Percentiles rank a stretch among this genome's conserved stretches.
phyloP scores from a whole-genome alignment of 1,140 invertebrate genomes.

The Penaeus indicus region DNA sequence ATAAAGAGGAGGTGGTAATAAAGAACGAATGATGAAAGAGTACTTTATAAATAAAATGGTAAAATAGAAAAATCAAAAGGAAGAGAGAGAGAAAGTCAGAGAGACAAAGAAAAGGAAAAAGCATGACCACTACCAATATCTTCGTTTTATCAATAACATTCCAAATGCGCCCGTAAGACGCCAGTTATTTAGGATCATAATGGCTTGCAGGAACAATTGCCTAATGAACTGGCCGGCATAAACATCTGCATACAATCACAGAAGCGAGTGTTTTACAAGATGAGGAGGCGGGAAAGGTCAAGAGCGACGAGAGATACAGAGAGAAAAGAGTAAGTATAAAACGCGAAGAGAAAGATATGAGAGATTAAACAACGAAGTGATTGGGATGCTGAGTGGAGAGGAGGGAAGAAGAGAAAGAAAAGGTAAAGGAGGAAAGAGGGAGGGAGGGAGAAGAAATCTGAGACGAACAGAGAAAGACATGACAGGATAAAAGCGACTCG shows the following conservation, averaged over 20 bases:
- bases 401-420: background rate
- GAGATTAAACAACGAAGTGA: background rate
- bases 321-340: background rate
- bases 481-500: too few species aligned
- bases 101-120: too few species aligned
- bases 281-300: background rate
- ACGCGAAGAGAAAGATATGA: background rate
- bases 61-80: too few species aligned
- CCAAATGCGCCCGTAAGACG: background rate
- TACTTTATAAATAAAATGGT: too few species aligned
- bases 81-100: too few species aligned
- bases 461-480: too few species aligned
- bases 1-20: too few species aligned
- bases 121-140: too few species aligned
- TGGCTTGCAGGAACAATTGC: background rate
- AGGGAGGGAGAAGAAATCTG: background rate
- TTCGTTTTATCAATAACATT: too few species aligned
- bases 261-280: background rate
- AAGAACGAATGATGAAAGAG: too few species aligned
- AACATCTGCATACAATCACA: conserved; percentile 8
- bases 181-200: background rate
- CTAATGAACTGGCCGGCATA: background rate
- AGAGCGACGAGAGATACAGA: background rate
- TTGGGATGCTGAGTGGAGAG: background rate
- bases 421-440: background rate